phyloP scores from a whole-genome alignment of 2,113 vertebrate genomes.

The Cyanoliseus patagonus region DNA sequence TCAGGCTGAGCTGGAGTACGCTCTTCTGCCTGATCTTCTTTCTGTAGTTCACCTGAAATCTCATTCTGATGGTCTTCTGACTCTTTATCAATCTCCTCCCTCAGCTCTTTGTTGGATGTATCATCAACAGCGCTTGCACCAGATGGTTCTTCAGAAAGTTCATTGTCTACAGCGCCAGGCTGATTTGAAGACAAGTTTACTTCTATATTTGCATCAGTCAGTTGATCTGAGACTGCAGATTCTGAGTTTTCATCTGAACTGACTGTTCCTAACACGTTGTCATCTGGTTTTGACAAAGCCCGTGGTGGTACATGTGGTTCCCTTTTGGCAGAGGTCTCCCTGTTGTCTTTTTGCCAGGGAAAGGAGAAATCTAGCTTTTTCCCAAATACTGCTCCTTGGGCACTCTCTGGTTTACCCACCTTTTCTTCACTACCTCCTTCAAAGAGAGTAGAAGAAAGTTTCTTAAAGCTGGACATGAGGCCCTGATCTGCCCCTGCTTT shows the following conservation, averaged over 20 bases:
- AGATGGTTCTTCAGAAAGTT: background rate
- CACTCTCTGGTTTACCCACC: slow-evolving; percentile 57
- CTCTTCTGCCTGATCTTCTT: slow-evolving; percentile 54
- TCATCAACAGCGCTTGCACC: background rate
- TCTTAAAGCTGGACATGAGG: slow-evolving; percentile 85
- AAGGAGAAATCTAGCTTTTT: slow-evolving; percentile 82
- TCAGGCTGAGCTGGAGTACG: slow-evolving; percentile 66
- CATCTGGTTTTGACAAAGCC: slow-evolving; percentile 66
- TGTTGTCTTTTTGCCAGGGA: slow-evolving; percentile 80
- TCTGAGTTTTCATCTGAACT: slow-evolving; percentile 35
- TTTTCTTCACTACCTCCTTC: slow-evolving; percentile 79
- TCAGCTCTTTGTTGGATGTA: background rate
- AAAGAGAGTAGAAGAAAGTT: slow-evolving; percentile 84
- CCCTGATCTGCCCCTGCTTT: slow-evolving; percentile 70
- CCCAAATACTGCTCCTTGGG: slow-evolving; percentile 78
- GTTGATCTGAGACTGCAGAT: slow-evolving; percentile 25
- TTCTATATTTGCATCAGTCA: slow-evolving; percentile 23
- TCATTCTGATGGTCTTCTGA: background rate
- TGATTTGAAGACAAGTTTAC: slow-evolving; percentile 18
- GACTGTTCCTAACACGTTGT: slow-evolving; percentile 47
- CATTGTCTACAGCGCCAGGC: background rate
- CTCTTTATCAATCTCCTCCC: background rate
- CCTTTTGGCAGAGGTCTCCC: slow-evolving; percentile 63
- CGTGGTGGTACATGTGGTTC: slow-evolving; percentile 64
- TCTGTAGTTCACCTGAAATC: background rate